Base-by-base conservation (phyloP, 2,113 vertebrate species). In the Columbina picui region DNA sequence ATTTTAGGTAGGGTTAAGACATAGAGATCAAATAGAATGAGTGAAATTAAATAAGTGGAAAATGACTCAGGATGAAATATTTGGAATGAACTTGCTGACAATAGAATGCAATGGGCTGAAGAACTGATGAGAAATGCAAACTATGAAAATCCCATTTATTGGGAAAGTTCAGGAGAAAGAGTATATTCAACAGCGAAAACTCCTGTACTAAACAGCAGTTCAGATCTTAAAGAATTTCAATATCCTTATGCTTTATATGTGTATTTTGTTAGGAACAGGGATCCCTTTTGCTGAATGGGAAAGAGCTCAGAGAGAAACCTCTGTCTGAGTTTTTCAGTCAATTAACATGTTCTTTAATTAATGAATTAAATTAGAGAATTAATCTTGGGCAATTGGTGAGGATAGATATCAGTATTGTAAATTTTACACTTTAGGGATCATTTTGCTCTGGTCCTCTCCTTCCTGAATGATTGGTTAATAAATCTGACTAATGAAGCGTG, bases 321-420 rank as follows among this genome's bases (percentile, higher is more conserved):
- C 89, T 90, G 86, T 69, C 73, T 78, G 79, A 29, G 50, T 90
- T 96, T 95, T 93, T 95, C 90, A 92, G 76, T 80, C 90, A 87
- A 95, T 96, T 96, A 97, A 76, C 92, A 96, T 96, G 96, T 96
- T 96, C 92, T 92, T 96, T 97, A 96, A 96, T 96, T 96, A 96
- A 96, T 93, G 85, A 96, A 96, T 96, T 96, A 96, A 97, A 96
- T 95, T 95, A 95, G 61, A 96, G 90, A 96, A 95, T 97, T 96
- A 96, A 95, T 96, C 61, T 90, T 95, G 69, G 53, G 90, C 94
- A 93, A 96, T 93, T 92, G 85, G 88, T 92, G 64, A 95, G 90
- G 85, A 90, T 96, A 96, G 96, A 96, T 94, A 96, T 90, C 83
- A 92, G 69, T 64, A 77, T 84, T 92, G 86, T 94, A 96, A 96